phyloP scores from a whole-genome alignment of 2,797 vertebrate species.

The Lepus oiostolus region DNA sequence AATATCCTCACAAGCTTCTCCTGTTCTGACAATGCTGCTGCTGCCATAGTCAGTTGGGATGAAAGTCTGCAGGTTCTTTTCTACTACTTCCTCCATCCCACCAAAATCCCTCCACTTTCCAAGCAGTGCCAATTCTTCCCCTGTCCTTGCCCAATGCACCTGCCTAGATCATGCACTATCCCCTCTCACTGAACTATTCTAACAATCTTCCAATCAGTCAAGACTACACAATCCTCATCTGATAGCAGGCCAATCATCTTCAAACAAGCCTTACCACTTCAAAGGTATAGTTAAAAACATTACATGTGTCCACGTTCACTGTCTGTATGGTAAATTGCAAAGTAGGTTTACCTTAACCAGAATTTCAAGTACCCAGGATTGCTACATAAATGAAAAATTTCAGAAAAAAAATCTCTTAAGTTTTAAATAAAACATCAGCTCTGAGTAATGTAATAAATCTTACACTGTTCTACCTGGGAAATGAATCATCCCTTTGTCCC shows the following conservation, averaged over 20 bases:
- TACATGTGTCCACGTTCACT: not conserved
- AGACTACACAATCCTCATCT: not conserved
- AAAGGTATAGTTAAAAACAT: not conserved
- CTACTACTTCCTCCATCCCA: not conserved
- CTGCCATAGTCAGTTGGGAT: not conserved
- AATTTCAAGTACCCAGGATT: too few species aligned
- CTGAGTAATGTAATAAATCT: not conserved
- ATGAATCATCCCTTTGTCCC: too few species aligned
- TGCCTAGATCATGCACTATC: not conserved
- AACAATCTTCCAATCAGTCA: not conserved
- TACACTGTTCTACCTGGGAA: not conserved
- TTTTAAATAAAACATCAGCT: too few species aligned
- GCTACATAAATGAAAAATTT: too few species aligned
- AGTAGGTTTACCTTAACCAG: too few species aligned
- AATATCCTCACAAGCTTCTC: not conserved
- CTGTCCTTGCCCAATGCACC: not conserved
- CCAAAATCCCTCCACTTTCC: not conserved
- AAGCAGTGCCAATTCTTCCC: not conserved
- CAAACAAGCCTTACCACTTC: not conserved
- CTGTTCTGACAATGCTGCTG: not conserved
- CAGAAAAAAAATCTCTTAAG: too few species aligned
- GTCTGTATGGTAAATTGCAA: not conserved
- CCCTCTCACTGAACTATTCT: not conserved
- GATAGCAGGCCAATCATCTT: not conserved
- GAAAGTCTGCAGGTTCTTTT: not conserved